A percentile compares a stretch with the other conserved stretches of the same genome.
Evolutionary conservation across 2,797 vertebrate genomes (phyloP).

Genomic region (Emys orbicularis): DNA sequence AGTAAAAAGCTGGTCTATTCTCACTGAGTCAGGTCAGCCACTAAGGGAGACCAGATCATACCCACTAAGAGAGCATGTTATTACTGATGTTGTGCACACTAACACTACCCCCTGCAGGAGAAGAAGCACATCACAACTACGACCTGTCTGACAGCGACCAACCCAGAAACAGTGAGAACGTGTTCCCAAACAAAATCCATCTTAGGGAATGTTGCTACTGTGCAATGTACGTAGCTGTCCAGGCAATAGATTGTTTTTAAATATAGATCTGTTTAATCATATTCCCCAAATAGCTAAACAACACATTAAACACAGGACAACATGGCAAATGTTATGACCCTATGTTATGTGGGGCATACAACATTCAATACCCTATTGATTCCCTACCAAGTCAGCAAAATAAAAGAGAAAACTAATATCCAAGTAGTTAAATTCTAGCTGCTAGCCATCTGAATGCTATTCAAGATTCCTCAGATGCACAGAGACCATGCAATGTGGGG

Average conservation of each 20-base stretch:
- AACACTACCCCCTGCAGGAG: background rate
- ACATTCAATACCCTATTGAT: background rate
- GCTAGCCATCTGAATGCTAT: background rate
- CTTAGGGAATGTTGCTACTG: background rate
- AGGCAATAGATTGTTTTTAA: background rate
- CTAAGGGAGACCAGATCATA: background rate
- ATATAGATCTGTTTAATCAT: fast-evolving
- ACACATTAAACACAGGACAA: background rate
- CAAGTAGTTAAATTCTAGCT: background rate
- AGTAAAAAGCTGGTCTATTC: background rate
- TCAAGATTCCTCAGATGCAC: background rate
- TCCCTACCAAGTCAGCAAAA: background rate
- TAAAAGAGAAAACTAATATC: background rate
- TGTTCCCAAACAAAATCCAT: conserved; percentile 2
- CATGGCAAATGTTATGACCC: fast-evolving
- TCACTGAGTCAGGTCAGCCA: background rate
- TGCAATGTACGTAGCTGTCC: background rate
- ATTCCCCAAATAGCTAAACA: conserved; percentile 5
- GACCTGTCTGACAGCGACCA: background rate
- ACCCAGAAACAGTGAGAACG: background rate
- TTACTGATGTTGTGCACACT: conserved; percentile 27
- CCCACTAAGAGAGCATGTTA: background rate
- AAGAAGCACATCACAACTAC: background rate
- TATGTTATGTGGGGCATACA: background rate
- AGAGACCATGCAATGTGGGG: background rate